These are phyloP conservation scores for Mylabris phalerata DNA, from an alignment of 1,140 invertebrate genomes.

Conservation along the genomic window DNA sequence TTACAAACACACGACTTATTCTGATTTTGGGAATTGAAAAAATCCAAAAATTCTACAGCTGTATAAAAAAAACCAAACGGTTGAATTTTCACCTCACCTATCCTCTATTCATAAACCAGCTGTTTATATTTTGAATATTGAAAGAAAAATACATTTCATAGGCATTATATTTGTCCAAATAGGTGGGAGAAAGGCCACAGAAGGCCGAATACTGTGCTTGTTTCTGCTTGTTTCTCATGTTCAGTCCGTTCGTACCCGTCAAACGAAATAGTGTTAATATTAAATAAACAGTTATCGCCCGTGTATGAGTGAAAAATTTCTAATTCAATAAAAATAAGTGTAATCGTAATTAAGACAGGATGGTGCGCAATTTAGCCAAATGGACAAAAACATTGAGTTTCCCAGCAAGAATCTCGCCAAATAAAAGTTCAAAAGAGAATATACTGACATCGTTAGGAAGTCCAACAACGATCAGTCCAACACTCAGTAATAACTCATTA, in stretches of 20 bases:
- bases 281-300: background rate
- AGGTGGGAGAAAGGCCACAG: slow-evolving; percentile 37
- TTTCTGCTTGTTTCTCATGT: slow-evolving; percentile 20
- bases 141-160: too few species aligned
- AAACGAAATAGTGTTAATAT: slow-evolving; percentile 1
- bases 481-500: slow-evolving; percentile 37
- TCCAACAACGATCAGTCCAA: slow-evolving; percentile 33
- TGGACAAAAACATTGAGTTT: slow-evolving; percentile 85
- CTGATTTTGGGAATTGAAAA: too few species aligned
- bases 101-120: slow-evolving; percentile 24
- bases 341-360: slow-evolving; percentile 37
- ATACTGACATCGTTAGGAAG: slow-evolving; percentile 26
- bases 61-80: too few species aligned
- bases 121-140: slow-evolving; percentile 23
- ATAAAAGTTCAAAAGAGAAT: slow-evolving; percentile 60
- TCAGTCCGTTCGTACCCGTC: slow-evolving; percentile 12
- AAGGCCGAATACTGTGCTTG: slow-evolving; percentile 25
- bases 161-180: slow-evolving; percentile 1
- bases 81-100: too few species aligned
- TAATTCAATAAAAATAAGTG: slow-evolving; percentile 1
- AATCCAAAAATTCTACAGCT: too few species aligned
- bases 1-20: too few species aligned
- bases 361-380: slow-evolving; percentile 77
- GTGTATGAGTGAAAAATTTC: background rate
- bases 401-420: slow-evolving; percentile 67